Base-by-base conservation (phyloP, 1,140 invertebrate species). In the Panulirus ornatus region DNA sequence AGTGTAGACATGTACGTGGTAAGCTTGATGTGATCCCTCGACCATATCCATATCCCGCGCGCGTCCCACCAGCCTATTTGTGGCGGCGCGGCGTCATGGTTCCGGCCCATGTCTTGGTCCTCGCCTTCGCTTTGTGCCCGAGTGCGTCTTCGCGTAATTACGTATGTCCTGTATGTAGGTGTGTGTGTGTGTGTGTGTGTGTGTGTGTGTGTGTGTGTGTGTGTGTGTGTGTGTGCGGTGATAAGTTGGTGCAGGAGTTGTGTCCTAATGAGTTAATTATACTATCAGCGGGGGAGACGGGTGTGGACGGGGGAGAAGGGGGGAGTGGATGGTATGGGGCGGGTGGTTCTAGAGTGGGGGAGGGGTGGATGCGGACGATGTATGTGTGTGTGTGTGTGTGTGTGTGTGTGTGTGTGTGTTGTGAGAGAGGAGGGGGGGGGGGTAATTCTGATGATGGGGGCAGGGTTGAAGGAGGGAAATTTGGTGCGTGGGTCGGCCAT, bases 221-320 rank as follows among this genome's bases (percentile, higher is more conserved):
- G 54, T 58, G 1, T 58, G 19, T 14, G 54, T 58, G 54, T 58
- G 16, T 58, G 3, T 58, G 58, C 27, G n/a, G 58, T 66, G 58
- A 30, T 66, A 58, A 14, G 58, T 27, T 66, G 58, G 58, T 66
- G n/a, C 3, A 30, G 58, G 1, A 9, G 58, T 66, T n/a, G 27
- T 27, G 58, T 22, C 58, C 30, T 66, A 66, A 66, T 66, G 3
- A 66, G 58, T 66, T 66, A 66, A 66, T 66, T 66, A 66, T 66
- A 66, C 58, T 66, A 66, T 66, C 58, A 47, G 30, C 58, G n/a
- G 58, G 19, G 58, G 11, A n/a, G 3, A 0, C 58, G 11, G 58
- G 16, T 30, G 58, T 66, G n/a, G n/a, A 27, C 27, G 58, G 58
- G 44, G n/a, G 58, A 22, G 27, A 22, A 27, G 6, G 27, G n/a